These are phyloP conservation scores for Drosophila baimaii DNA, from an alignment of 1,140 invertebrate genomes.

Conservation along the genomic window DNA sequence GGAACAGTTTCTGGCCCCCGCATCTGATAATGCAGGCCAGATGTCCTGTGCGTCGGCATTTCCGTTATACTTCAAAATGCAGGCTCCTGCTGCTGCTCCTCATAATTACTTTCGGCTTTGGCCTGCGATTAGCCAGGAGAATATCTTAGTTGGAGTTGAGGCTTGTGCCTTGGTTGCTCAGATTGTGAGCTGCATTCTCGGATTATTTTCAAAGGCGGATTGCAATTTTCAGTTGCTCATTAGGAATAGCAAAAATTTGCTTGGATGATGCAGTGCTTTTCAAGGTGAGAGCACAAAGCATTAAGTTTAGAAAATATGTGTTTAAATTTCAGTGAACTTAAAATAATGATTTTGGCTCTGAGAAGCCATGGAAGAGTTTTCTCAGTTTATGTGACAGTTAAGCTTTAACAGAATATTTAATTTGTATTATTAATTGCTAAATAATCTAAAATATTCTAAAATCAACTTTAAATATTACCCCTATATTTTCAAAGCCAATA, in stretches of 20 bases:
- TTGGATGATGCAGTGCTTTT: neutral
- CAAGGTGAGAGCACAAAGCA: neutral
- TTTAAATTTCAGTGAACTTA: neutral
- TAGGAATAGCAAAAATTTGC: neutral
- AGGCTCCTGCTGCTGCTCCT: neutral
- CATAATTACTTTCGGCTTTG: conserved; percentile 42
- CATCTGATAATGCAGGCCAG: conserved; percentile 19
- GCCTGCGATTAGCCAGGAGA: conserved; percentile 39
- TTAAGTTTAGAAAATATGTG: neutral
- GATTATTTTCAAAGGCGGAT: conserved; percentile 9
- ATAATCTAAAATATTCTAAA: too few relatives aligned
- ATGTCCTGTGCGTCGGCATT: conserved; percentile 36
- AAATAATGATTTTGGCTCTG: neutral
- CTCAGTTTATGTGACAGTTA: neutral
- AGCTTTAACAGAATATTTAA: neutral
- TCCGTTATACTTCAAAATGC: conserved; percentile 52
- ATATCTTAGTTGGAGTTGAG: conserved; percentile 1
- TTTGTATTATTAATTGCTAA: too few relatives aligned
- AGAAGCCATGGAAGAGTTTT: neutral
- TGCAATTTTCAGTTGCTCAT: conserved; percentile 19
- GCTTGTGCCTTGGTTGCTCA: neutral
- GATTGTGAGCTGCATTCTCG: conserved; percentile 4
- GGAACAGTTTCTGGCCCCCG: conserved; percentile 22
- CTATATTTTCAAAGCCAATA: too few relatives aligned
- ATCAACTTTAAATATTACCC: too few relatives aligned